Base-by-base conservation (phyloP, 2,113 vertebrate species). In the Nibea coibor region DNA sequence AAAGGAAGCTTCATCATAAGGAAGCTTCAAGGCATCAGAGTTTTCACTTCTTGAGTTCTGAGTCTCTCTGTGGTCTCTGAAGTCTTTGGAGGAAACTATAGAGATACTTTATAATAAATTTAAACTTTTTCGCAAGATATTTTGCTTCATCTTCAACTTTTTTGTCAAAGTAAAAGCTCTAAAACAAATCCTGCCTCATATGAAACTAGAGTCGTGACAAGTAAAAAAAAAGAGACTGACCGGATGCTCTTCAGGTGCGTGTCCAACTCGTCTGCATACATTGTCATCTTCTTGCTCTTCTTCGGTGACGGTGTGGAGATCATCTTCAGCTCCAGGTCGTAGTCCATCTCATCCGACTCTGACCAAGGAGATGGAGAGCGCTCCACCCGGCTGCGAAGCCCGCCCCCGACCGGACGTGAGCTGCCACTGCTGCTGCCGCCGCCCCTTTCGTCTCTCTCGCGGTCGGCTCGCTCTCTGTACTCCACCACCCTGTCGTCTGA, bases 281-380 rank as follows among this genome's bases (percentile, higher is more conserved):
- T 99, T 0, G 98, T 99, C 98, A 99, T 99, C 92, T 99, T 99
- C 96, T 98, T 97, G 94, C 96, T 99, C 84, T 99, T 99, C 89
- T 99, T 99, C 22, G 97, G 98, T 0, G 98, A 99, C 0, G 98
- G 97, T 0, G 97, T 99, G 4, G 98, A 99, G 72, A 99, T 99
- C 98, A 99, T 99, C 92, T 99, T 99, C 82, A 99, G 93, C 85
- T 99, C 98, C 17, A 99, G 95, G 81, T 99, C 98, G 43, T 99
- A 99, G 93, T 99, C 98, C 98, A 99, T 99, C 85, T 99, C 98
- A 14, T 99, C 98, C 0, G 98, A 99, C 91, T 98, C 97, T 0
- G 98, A 98, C 42, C 94, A 95, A 1, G 95, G 96, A 0, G 94
- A 93, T 0, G 92, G 86, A 0, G 92, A 89, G 16, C 82, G 90